Conservation (phyloP, 2,113 vertebrate species). For the Cynocephalus volans region DNA sequence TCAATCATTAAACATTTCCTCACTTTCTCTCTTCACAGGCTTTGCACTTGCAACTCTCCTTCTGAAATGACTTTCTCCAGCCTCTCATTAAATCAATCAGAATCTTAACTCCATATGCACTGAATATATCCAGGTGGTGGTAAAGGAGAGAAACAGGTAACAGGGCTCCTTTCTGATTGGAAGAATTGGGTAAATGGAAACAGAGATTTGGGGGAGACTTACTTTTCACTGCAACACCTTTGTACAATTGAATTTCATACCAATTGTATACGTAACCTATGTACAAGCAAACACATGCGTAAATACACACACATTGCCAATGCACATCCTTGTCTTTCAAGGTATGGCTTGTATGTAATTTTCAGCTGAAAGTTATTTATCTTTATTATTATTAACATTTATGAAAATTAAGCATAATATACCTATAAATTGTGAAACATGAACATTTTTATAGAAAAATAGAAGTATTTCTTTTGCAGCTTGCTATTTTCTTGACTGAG, state of each 20-base stretch:
- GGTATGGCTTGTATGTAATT: neutral
- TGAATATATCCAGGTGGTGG: neutral
- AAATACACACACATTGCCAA: neutral
- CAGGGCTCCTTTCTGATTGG: neutral
- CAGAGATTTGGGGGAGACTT: neutral
- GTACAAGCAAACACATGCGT: neutral
- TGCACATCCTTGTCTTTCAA: neutral
- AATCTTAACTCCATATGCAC: neutral
- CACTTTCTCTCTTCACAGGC: neutral
- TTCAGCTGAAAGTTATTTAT: constrained; percentile 22
- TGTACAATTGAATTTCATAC: neutral
- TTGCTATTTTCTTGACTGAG: neutral
- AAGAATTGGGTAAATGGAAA: neutral
- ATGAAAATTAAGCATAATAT: constrained; percentile 47
- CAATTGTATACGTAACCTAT: neutral
- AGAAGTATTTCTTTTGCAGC: neutral
- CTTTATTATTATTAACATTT: neutral
- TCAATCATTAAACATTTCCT: neutral
- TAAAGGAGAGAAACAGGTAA: neutral
- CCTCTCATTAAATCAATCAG: neutral
- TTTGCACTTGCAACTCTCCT: constrained; percentile 11
- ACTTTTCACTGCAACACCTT: neutral
- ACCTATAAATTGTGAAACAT: neutral
- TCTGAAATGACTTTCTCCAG: neutral
- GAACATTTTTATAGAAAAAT: neutral